A percentile compares a stretch with the other conserved stretches of the same genome.
Evolutionary conservation across 1,140 invertebrate genomes (phyloP).

Genomic region (Cepaea nemoralis): DNA sequence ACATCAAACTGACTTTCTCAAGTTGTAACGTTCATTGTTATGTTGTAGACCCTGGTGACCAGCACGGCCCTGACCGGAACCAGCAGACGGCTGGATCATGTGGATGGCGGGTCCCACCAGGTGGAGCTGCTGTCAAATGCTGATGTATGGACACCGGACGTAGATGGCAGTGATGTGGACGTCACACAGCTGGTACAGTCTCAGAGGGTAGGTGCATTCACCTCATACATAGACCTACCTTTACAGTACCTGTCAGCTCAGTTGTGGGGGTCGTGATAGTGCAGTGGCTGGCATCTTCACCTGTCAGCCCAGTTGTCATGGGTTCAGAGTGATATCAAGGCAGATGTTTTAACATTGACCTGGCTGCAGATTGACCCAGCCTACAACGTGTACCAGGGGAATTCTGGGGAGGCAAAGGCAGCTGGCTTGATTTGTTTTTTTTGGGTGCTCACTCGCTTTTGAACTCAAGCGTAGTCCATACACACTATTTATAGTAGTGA

Average conservation of each 20-base stretch:
- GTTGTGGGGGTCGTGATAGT: not conserved
- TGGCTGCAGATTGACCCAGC: too few relatives aligned
- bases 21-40: too few relatives aligned
- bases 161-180: constrained; percentile 43
- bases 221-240: not conserved
- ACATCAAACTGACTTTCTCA: too few relatives aligned
- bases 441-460: too few relatives aligned
- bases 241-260: not conserved
- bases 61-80: constrained; percentile 65
- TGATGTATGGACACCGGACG: constrained; percentile 53
- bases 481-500: too few relatives aligned
- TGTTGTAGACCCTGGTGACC: constrained; percentile 59
- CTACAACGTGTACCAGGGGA: too few relatives aligned
- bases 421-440: too few relatives aligned
- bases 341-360: too few relatives aligned
- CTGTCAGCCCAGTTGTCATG: not conserved
- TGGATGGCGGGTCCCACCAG: constrained; percentile 55
- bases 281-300: too few relatives aligned
- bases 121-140: constrained; percentile 63
- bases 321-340: too few relatives aligned
- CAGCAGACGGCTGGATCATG: constrained; percentile 50
- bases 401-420: too few relatives aligned
- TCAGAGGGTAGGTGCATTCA: constrained; percentile 52
- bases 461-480: too few relatives aligned
- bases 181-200: constrained; percentile 49